Conservation (phyloP, 2,113 vertebrate species). For the Pterocles orientalis region DNA sequence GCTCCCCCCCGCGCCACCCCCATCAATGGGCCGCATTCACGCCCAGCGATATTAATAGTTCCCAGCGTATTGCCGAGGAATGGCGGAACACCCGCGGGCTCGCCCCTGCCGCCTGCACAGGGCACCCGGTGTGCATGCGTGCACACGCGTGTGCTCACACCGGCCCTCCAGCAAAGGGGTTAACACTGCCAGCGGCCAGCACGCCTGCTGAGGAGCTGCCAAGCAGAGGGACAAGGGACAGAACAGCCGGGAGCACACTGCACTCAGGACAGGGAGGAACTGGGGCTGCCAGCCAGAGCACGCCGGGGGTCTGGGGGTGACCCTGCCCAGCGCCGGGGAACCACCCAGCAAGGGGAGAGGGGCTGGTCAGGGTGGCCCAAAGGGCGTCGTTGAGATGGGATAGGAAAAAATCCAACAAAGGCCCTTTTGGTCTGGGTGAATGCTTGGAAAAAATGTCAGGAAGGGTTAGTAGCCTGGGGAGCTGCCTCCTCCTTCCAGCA, state of each 20-base stretch:
- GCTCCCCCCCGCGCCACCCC: background rate
- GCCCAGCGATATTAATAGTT: background rate
- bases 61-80: background rate
- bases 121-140: background rate
- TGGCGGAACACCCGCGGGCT: background rate
- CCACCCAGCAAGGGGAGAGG: no score
- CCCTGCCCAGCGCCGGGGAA: background rate
- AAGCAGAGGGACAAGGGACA: no score
- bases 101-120: background rate
- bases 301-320: background rate
- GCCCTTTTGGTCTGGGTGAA: background rate
- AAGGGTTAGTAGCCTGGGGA: background rate
- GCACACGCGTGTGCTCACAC: background rate
- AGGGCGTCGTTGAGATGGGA: background rate
- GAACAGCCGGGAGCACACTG: no score
- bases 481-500: background rate
- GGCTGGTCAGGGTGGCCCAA: background rate
- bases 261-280: no score
- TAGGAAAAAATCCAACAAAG: background rate
- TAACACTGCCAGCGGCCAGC: no score
- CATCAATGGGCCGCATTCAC: constrained; percentile 32
- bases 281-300: background rate
- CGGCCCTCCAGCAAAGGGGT: background rate
- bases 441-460: background rate
- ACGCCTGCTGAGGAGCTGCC: background rate